Percentiles rank a stretch among this genome's conserved stretches.
Evolutionary conservation across 2,888 invertebrate species (phyloP).

Genomic region (Meandrusa payeni): DNA sequence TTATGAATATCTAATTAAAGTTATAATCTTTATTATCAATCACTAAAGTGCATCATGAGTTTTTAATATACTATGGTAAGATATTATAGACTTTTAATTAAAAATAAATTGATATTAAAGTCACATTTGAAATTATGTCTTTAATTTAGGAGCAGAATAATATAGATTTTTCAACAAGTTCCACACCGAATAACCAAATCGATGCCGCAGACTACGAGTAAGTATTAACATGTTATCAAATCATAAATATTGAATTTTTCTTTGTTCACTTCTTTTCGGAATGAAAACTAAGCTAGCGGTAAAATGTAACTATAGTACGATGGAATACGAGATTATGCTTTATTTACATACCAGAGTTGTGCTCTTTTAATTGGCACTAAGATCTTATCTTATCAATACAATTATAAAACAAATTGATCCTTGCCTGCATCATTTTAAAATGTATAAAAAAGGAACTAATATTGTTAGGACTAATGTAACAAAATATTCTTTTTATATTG

Average conservation of each 20-base stretch:
- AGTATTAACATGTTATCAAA: conserved; percentile 37
- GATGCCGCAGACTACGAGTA: conserved; percentile 61
- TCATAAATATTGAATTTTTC: conserved; percentile 23
- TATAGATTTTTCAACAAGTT: conserved; percentile 43
- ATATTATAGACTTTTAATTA: conserved; percentile 3
- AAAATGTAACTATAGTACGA: no score
- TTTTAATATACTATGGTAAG: conserved; percentile 21
- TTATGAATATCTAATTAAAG: conserved; percentile 1
- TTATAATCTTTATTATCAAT: not conserved
- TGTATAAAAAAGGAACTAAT: no score
- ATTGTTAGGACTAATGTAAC: no score
- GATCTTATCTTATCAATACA: no score
- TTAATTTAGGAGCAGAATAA: conserved; percentile 43
- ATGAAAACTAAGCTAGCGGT: no score
- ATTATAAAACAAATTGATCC: no score
- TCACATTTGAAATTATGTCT: conserved; percentile 13
- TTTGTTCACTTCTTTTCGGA: conserved; percentile 24
- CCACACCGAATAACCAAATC: conserved; percentile 42
- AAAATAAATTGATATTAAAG: conserved; percentile 1
- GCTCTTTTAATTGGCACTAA: no score
- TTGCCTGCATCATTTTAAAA: no score
- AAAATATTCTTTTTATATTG: no score
- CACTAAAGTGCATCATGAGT: conserved; percentile 7
- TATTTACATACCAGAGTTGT: no score
- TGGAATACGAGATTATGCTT: no score